A percentile compares a stretch with the other conserved stretches of the same genome.
phyloP scores from a whole-genome alignment of 2,797 vertebrate species.

The Syngnathus acus region DNA sequence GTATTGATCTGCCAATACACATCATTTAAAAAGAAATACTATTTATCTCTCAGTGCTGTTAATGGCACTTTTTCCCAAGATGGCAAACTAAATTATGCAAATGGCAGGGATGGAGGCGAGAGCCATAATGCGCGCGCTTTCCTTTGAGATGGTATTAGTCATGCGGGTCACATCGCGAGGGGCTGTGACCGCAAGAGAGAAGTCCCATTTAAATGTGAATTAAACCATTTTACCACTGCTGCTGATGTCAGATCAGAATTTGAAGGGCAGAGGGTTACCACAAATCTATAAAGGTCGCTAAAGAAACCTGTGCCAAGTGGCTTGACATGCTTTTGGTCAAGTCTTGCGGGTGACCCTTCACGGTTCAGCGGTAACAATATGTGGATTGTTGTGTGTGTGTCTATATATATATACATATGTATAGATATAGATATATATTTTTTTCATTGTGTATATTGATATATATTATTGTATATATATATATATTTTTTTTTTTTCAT shows the following conservation, averaged over 20 bases:
- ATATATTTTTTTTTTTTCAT: no score
- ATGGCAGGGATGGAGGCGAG: constrained; percentile 42
- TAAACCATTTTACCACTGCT: constrained; percentile 42
- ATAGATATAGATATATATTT: no score
- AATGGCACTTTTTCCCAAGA: constrained; percentile 65
- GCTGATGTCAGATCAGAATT: constrained; percentile 26
- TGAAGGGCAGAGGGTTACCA: constrained; percentile 23
- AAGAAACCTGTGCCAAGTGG: not conserved
- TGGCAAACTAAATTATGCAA: constrained; percentile 74
- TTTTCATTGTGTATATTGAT: no score
- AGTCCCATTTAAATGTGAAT: constrained; percentile 66
- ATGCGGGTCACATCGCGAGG: constrained; percentile 64
- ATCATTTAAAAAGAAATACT: not conserved
- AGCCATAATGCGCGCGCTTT: constrained; percentile 61
- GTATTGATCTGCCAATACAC: constrained; percentile 55
- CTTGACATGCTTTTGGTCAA: not conserved
- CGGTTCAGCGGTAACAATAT: not conserved
- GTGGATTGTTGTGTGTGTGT: no score
- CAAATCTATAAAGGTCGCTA: constrained; percentile 12
- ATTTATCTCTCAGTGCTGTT: constrained; percentile 46
- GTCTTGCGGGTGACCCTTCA: not conserved
- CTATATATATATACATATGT: no score
- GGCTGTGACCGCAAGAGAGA: constrained; percentile 58
- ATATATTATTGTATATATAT: no score
- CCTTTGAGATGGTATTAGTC: constrained; percentile 69